Base-by-base conservation (phyloP, 1,140 invertebrate species). In the Panonychus citri region DNA sequence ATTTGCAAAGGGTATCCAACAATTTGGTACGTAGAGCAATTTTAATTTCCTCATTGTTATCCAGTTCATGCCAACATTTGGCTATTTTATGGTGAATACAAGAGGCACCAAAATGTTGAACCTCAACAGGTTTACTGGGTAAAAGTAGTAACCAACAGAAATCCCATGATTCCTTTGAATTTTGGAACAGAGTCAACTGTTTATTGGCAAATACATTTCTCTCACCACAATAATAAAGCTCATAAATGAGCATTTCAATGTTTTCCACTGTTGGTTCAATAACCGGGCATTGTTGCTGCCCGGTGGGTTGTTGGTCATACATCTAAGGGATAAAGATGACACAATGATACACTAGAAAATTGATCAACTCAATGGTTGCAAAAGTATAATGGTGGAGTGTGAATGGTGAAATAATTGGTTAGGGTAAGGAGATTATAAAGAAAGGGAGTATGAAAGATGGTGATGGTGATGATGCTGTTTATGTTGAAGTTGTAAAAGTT, bases 51-150 rank as follows among this genome's bases (percentile, higher is more conserved):
- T 84, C 80, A 53, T 80, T 77, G 51, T 72, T 66, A 26, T 85
- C 84, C 30, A 93, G 74, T 73, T 90, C 83, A 64, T 77, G 71
- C 83, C 83, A 91, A 65, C 79, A 79, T 66, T 82, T 81, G 59
- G 83, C 78, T 39, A 93, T 77, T 71, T 93, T 93, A 0, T 78
- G 76, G 64, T 91, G 82, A 40, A 93, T 68, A 50, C 84, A 86
- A 52, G 80, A 85, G 8, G 87, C 86, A 56, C 81, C 88, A 76
- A 87, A 94, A 71, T 86, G 91, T 69, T 90, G 85, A 4, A 87
- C 80, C 72, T 90, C 85, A 54, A 78, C 76, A 46, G 77, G 72
- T 85, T 90, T 66, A 53, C 75, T 71, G 12, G 80, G 75, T 65
- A 79, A 75, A 60, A 90, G 73, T 24, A 91, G 72, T 56, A 85